Evolutionary conservation across 1,140 invertebrate species (phyloP).

Genomic region (Hycleus phaleratus): DNA sequence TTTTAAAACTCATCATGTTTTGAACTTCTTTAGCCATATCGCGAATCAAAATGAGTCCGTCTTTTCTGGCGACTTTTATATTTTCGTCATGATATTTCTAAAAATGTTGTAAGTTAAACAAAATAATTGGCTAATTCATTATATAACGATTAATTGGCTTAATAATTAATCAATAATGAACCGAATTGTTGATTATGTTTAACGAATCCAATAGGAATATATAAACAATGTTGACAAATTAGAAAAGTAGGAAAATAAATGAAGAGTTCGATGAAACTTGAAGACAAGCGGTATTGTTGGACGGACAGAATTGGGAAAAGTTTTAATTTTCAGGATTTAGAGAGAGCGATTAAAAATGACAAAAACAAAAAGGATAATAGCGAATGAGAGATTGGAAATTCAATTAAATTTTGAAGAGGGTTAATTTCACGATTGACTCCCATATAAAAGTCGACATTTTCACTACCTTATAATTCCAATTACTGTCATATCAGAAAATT

Average conservation of each 20-base stretch:
- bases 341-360: conserved; percentile 11
- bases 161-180: too few species aligned
- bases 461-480: conserved; percentile 15
- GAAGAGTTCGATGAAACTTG: background rate
- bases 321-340: conserved; percentile 13
- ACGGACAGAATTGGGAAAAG: background rate
- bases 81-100: conserved; percentile 69
- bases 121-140: background rate
- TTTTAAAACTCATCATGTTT: conserved; percentile 86
- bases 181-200: too few species aligned
- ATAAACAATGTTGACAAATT: background rate
- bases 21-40: conserved; percentile 79
- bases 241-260: background rate
- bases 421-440: conserved; percentile 11
- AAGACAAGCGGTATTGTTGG: background rate
- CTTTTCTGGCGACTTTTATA: conserved; percentile 64
- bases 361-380: conserved; percentile 13
- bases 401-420: conserved; percentile 16
- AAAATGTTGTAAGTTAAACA: conserved; percentile 12
- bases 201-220: background rate
- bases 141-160: background rate
- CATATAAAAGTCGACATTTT: background rate
- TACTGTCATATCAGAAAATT: conserved; percentile 11
- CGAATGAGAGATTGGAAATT: conserved; percentile 13
- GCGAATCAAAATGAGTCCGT: conserved; percentile 71